These are phyloP conservation scores for Antidorcas marsupialis DNA, from an alignment of 2,113 vertebrate species.

Conservation along the genomic window DNA sequence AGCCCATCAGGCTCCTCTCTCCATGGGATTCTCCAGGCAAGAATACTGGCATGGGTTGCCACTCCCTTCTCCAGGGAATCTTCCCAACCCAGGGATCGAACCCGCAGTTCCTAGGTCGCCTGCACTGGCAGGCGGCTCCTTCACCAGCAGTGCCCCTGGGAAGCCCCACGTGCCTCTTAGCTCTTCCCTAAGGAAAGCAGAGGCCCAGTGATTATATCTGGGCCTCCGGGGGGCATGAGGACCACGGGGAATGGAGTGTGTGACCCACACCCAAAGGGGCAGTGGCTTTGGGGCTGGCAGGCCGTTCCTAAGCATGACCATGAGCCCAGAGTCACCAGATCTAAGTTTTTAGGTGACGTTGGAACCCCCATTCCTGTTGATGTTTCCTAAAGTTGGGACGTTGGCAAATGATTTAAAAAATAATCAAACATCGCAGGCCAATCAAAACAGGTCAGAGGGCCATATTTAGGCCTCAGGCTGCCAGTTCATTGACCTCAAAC, in stretches of 20 bases:
- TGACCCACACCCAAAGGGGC: rapidly evolving
- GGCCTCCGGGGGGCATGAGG: rapidly evolving
- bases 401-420: slow-evolving; percentile 29
- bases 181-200: background rate
- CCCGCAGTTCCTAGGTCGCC: background rate
- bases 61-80: background rate
- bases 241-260: rapidly evolving
- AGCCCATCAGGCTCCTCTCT: background rate
- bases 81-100: background rate
- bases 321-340: background rate
- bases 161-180: background rate
- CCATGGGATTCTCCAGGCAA: background rate
- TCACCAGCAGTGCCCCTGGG: background rate
- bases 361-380: background rate
- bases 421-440: background rate
- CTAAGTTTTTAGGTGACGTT: background rate
- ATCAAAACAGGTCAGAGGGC: slow-evolving; percentile 39
- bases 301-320: background rate
- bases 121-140: background rate
- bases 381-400: slow-evolving; percentile 22
- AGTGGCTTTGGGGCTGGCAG: background rate
- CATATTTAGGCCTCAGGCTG: background rate
- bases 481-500: background rate
- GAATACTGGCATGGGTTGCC: background rate
- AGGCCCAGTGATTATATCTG: background rate